A percentile compares a stretch with the other conserved stretches of the same genome.
Conservation (phyloP, 2,113 vertebrate genomes). For the Rostratula benghalensis region DNA sequence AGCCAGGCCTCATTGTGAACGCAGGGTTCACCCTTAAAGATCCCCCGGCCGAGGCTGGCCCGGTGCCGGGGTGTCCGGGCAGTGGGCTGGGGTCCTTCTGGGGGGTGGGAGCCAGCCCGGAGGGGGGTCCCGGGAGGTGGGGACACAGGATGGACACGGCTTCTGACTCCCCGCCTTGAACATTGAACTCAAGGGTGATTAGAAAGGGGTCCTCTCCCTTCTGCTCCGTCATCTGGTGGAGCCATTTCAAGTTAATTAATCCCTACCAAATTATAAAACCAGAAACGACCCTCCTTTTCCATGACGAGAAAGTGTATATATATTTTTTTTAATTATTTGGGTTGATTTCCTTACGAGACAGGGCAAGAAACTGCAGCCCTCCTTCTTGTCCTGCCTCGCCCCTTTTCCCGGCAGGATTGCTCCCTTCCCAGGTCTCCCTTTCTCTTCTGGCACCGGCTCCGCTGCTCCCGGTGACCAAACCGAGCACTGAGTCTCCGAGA, state of each 20-base stretch:
- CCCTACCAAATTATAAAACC: slow-evolving; percentile 1
- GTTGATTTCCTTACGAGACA: not conserved
- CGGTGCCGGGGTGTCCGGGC: not conserved
- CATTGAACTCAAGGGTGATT: not conserved
- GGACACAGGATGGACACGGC: too few relatives aligned
- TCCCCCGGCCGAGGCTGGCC: not conserved
- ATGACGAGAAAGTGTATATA: not conserved
- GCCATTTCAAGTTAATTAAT: slow-evolving; percentile 1
- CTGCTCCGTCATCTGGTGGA: not conserved
- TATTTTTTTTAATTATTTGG: not conserved
- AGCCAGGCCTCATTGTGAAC: not conserved
- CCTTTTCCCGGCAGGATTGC: not conserved
- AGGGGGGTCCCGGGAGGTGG: not conserved
- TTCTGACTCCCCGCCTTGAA: not conserved
- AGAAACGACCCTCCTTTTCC: slow-evolving; percentile 19
- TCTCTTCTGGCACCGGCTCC: not conserved
- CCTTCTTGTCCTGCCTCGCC: not conserved
- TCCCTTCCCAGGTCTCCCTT: not conserved
- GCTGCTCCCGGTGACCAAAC: not conserved
- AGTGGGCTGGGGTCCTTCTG: too few relatives aligned
- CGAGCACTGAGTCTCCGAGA: not conserved
- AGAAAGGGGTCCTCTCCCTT: not conserved
- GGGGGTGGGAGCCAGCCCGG: not conserved
- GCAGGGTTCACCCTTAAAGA: not conserved
- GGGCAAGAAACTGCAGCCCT: slow-evolving; percentile 12